Conservation (phyloP, 1,140 invertebrate genomes). For the Hirudo medicinalis region DNA sequence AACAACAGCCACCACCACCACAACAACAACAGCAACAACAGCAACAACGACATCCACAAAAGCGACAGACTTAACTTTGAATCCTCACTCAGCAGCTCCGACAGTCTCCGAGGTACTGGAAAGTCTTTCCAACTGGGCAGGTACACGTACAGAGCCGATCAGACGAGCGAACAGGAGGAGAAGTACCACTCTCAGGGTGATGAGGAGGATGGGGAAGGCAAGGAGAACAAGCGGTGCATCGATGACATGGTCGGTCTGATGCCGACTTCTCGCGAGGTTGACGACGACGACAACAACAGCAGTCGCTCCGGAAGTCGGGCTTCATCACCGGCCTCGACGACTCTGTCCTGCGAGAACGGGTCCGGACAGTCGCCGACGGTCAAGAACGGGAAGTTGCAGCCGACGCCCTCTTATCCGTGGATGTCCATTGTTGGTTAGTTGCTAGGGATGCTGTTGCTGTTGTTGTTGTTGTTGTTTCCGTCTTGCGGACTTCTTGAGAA, state of each 20-base stretch:
- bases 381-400: background rate
- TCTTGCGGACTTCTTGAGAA: too few relatives aligned
- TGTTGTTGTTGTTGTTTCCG: too few relatives aligned
- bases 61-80: too few relatives aligned
- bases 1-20: too few relatives aligned
- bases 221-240: background rate
- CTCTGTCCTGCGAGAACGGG: background rate
- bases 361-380: background rate
- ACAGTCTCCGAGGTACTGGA: too few relatives aligned
- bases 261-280: background rate
- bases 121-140: too few relatives aligned
- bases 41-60: too few relatives aligned
- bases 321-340: background rate
- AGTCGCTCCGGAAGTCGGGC: background rate
- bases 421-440: conserved; percentile 3
- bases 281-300: background rate
- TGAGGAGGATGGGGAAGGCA: background rate
- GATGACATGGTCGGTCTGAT: background rate
- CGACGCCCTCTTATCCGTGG: conserved; percentile 1
- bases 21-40: too few relatives aligned
- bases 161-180: background rate
- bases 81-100: too few relatives aligned
- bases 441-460: background rate
- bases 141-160: background rate
- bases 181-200: background rate